Evolutionary conservation across 2,797 vertebrate species (phyloP).

Genomic region (Triplophysa yarkandensis): DNA sequence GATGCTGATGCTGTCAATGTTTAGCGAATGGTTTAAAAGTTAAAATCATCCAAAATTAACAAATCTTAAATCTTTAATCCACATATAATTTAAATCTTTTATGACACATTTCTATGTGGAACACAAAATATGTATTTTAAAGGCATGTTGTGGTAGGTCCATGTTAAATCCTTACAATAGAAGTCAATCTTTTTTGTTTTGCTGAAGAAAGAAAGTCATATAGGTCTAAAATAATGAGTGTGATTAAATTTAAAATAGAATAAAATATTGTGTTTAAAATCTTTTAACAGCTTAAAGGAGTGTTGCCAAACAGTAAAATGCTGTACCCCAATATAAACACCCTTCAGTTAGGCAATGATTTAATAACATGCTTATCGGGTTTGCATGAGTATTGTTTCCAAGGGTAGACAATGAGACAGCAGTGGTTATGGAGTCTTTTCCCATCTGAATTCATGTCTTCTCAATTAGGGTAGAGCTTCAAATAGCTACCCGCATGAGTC

Average conservation of each 20-base stretch:
- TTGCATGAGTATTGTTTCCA: constrained; percentile 60
- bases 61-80: not conserved
- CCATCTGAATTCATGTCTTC: constrained; percentile 57
- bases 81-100: not conserved
- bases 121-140: not conserved
- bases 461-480: constrained; percentile 74
- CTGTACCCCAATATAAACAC: not conserved
- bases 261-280: no score
- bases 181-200: no score
- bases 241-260: no score
- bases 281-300: no score
- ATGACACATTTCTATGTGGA: not conserved
- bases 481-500: constrained; percentile 68
- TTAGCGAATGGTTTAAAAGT: no score
- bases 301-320: no score
- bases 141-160: not conserved
- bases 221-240: no score
- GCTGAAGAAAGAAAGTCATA: no score
- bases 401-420: constrained; percentile 66
- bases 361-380: constrained; percentile 26
- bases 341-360: constrained; percentile 12
- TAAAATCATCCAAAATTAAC: not conserved
- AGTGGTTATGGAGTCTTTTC: constrained; percentile 58
- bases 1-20: no score
- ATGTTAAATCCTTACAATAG: no score